Conservation (phyloP, 1,140 invertebrate genomes). For the Stegodyphus mimosarum region DNA sequence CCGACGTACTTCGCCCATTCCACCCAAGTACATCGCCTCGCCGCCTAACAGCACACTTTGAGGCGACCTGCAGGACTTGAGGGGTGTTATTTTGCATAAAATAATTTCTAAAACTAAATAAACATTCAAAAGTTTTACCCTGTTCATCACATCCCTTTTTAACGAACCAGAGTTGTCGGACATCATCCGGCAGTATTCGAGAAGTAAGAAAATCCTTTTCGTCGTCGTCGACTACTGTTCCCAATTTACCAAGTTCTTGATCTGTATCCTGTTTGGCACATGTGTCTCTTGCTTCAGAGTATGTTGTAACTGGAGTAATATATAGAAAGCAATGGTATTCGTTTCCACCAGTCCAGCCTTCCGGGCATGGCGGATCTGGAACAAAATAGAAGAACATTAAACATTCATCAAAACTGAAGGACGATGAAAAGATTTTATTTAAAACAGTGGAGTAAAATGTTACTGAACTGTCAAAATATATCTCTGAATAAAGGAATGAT, state of each 20-base stretch:
- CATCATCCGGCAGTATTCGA: slow-evolving; percentile 6
- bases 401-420: no score
- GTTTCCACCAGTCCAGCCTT: slow-evolving; percentile 45
- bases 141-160: slow-evolving; percentile 1
- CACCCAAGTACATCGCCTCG: no score
- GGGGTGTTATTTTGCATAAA: no score
- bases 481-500: no score
- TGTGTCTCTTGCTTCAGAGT: slow-evolving; percentile 5
- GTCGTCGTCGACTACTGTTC: slow-evolving; percentile 15
- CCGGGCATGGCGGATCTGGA: slow-evolving; percentile 48
- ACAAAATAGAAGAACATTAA: background rate
- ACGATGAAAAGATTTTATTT: no score
- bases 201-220: slow-evolving; percentile 25
- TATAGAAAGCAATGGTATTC: slow-evolving; percentile 49
- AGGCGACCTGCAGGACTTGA: no score
- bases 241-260: slow-evolving; percentile 7
- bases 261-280: background rate
- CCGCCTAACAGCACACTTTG: no score
- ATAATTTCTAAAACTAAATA: background rate
- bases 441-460: no score
- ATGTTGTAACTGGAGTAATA: background rate
- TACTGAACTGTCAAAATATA: no score
- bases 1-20: no score
- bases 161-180: slow-evolving; percentile 8
- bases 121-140: background rate